Percentiles rank a stretch among this genome's conserved stretches.
phyloP scores from a whole-genome alignment of 2,888 invertebrate species.

The Epinotia brunnichana region DNA sequence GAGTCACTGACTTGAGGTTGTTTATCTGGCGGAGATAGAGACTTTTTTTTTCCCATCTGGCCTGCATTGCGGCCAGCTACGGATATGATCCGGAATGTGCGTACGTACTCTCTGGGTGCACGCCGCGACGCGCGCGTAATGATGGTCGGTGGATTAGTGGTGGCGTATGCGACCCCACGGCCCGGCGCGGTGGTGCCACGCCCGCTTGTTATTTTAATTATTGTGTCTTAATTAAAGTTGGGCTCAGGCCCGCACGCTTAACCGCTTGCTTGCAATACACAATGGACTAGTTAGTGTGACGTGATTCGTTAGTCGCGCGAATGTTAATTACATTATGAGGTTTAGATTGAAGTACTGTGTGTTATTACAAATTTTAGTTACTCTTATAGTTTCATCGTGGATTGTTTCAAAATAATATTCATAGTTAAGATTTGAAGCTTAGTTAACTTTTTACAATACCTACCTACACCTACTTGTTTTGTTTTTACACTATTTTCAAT shows the following conservation, averaged over 20 bases:
- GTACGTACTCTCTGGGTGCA: too few relatives aligned
- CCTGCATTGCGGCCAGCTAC: too few relatives aligned
- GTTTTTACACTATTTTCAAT: too few relatives aligned
- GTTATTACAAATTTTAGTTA: neutral
- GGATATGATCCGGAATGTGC: too few relatives aligned
- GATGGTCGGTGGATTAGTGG: conserved; percentile 56
- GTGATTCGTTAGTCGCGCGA: conserved; percentile 9
- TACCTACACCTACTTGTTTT: too few relatives aligned
- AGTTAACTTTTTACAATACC: too few relatives aligned
- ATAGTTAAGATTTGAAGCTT: too few relatives aligned
- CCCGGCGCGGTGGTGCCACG: conserved; percentile 68
- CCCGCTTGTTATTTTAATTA: conserved; percentile 77
- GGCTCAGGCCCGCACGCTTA: conserved; percentile 46
- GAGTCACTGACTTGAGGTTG: conserved; percentile 3
- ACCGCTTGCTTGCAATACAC: conserved; percentile 34
- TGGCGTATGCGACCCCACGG: conserved; percentile 72
- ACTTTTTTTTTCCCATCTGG: too few relatives aligned
- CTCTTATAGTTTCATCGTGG: neutral
- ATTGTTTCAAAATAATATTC: neutral
- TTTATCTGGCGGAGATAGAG: conserved; percentile 11
- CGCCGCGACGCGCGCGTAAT: conserved; percentile 20
- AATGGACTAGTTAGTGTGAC: conserved; percentile 33
- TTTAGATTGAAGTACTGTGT: neutral
- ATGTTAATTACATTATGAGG: neutral
- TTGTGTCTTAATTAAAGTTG: conserved; percentile 75